Evolutionary conservation across 2,888 invertebrate species (phyloP), one percentile per base, ranked within the genome.

Genomic region (Trichogramma dendrolimi): DNA sequence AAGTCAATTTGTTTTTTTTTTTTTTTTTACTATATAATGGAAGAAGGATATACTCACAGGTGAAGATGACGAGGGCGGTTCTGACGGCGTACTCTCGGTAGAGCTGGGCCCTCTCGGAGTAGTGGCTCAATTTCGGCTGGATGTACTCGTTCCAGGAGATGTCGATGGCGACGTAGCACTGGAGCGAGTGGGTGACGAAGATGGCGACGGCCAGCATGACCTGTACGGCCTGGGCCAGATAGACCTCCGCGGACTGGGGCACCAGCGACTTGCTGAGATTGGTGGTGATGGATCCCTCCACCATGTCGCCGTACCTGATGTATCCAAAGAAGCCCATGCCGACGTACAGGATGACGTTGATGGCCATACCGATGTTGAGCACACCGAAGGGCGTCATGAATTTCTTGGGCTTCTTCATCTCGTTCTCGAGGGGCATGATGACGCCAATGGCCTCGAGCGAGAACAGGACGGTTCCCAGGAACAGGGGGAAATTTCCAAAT

Each of bases 381-480:
- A 96, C 93, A 4, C 96, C 96, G 63, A 84, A 88, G 52, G 84
- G 82, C 7, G 90, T 90, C 1, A 88, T 88, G 79, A 97, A 96
- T 51, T 85, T 83, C 70, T 86, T 85, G 0, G 95, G 95, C 0
- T 87, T 87, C 76, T 90, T 90, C 96, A 97, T 96, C 77, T 94
- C 92, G 76, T 96, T 96, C 79, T 96, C 95, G 69, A 97, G 77
- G 0, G 97, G 95, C 75, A 96, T 83, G 47, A 96, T 90, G 80
- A 92, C 91, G 57, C 91, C 91, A 69, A 97, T 96, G 58, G 96
- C 96, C 83, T 98, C 97, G 71, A 98, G 86, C 0, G 98, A 94
- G 78, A 96, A 98, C 55, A 98, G 84, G 0, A 95, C 96, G 0
- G 96, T 97, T 48, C 97, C 96, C 77, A 98, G 96, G 82, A 93